A percentile compares a stretch with the other conserved stretches of the same genome.
phyloP scores from a whole-genome alignment of 2,888 invertebrate genomes.

The Xanthorhoe spadicearia region DNA sequence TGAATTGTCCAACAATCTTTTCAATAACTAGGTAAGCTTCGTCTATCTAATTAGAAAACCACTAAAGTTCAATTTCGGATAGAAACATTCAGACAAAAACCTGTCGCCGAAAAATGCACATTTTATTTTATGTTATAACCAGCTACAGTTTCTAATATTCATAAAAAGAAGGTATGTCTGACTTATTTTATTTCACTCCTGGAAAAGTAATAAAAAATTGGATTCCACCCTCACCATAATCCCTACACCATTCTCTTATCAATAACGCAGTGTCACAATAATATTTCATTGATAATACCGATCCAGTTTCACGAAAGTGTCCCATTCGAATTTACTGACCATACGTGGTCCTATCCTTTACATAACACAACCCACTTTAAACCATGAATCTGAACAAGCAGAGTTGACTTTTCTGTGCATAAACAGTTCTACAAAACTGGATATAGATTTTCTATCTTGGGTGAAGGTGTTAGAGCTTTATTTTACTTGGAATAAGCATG shows the following conservation, averaged over 20 bases:
- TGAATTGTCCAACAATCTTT: too few relatives aligned
- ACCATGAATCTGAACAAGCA: background rate
- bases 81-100: too few relatives aligned
- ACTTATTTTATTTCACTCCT: conserved; percentile 1
- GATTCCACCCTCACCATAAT: conserved; percentile 13
- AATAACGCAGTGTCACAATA: conserved; percentile 56
- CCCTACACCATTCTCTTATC: conserved; percentile 52
- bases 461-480: conserved; percentile 5
- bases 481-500: conserved; percentile 13
- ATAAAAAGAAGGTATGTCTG: background rate
- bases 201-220: conserved; percentile 3
- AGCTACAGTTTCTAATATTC: background rate
- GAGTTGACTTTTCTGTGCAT: conserved; percentile 2
- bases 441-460: conserved; percentile 17
- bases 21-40: too few relatives aligned
- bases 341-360: conserved; percentile 30
- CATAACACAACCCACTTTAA: conserved; percentile 1
- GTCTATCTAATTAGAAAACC: too few relatives aligned
- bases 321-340: conserved; percentile 47
- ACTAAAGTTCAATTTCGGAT: too few relatives aligned
- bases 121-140: background rate
- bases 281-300: conserved; percentile 65
- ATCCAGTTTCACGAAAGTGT: conserved; percentile 53
- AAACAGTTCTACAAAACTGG: background rate
- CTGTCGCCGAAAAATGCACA: too few relatives aligned